Evolutionary conservation across 30 jellyfish, hydroid and myxozoan genomes (phyloP).

Genomic region (Sanderia malayensis): DNA sequence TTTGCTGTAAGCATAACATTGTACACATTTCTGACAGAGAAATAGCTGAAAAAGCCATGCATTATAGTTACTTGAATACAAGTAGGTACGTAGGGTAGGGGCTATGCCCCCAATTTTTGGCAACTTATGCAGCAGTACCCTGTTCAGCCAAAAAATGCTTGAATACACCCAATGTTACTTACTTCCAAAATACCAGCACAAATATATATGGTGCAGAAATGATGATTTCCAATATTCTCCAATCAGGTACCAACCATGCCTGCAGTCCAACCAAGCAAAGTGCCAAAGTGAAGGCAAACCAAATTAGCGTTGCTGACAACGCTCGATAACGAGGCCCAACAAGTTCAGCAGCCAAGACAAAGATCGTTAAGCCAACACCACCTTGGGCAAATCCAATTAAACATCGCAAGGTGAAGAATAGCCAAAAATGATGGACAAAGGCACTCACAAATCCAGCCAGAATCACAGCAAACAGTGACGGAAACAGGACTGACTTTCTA

Average conservation of each 20-base stretch:
- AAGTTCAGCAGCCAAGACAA: slow-evolving; percentile 88
- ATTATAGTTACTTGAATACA: no score
- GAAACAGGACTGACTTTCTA: slow-evolving; percentile 76
- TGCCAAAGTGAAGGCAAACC: slow-evolving; percentile 88
- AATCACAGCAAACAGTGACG: slow-evolving; percentile 66
- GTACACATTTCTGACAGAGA: no score
- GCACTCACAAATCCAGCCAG: slow-evolving; percentile 73
- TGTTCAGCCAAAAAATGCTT: no score
- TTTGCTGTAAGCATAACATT: no score
- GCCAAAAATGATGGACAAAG: slow-evolving; percentile 70
- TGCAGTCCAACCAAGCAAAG: slow-evolving; percentile 74
- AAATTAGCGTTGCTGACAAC: slow-evolving; percentile 73
- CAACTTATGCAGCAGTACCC: no score
- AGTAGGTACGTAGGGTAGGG: no score
- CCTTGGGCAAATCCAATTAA: slow-evolving; percentile 91
- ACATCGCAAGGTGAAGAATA: slow-evolving; percentile 66
- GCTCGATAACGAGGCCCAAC: slow-evolving; percentile 91
- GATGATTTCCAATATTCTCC: slow-evolving; percentile 76
- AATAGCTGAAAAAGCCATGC: no score
- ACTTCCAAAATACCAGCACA: slow-evolving; percentile 72
- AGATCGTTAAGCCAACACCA: slow-evolving; percentile 85
- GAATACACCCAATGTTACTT: slow-evolving; percentile 33
- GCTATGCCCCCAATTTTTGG: no score
- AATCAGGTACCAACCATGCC: slow-evolving; percentile 87
- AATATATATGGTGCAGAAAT: slow-evolving; percentile 75